These are phyloP conservation scores for Cephus nigrinus DNA, from an alignment of 2,888 invertebrate genomes.

Conservation along the genomic window DNA sequence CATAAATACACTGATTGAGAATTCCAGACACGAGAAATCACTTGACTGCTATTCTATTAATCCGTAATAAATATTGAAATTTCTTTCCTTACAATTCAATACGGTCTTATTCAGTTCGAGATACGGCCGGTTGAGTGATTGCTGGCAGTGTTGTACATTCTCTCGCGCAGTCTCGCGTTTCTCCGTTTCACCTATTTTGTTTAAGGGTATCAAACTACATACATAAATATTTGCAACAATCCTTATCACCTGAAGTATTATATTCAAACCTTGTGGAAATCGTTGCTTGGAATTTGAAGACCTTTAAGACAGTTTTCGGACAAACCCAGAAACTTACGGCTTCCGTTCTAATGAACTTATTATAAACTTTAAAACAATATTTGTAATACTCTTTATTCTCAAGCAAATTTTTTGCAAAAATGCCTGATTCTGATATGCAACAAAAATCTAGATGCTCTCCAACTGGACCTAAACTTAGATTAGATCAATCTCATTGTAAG, in stretches of 20 bases:
- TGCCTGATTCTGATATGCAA: background rate
- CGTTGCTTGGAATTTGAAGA: background rate
- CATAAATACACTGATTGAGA: constrained; percentile 22
- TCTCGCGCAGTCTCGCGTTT: background rate
- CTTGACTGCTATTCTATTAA: background rate
- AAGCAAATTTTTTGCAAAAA: background rate
- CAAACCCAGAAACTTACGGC: background rate
- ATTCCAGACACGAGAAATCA: background rate
- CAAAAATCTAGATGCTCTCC: background rate
- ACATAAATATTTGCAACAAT: background rate
- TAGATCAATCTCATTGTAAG: background rate
- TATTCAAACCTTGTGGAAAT: background rate
- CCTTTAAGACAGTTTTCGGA: background rate
- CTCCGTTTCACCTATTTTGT: background rate
- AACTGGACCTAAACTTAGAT: background rate
- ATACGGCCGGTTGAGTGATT: background rate
- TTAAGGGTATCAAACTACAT: background rate
- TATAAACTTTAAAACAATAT: background rate
- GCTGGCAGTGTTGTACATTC: background rate
- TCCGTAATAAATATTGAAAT: background rate
- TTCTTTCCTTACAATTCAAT: background rate
- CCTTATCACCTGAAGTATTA: background rate
- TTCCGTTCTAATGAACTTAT: background rate
- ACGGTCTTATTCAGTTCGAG: background rate
- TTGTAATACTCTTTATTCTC: background rate